Base-by-base conservation (phyloP, 2,888 invertebrate species). In the Cremastinae sp. region DNA sequence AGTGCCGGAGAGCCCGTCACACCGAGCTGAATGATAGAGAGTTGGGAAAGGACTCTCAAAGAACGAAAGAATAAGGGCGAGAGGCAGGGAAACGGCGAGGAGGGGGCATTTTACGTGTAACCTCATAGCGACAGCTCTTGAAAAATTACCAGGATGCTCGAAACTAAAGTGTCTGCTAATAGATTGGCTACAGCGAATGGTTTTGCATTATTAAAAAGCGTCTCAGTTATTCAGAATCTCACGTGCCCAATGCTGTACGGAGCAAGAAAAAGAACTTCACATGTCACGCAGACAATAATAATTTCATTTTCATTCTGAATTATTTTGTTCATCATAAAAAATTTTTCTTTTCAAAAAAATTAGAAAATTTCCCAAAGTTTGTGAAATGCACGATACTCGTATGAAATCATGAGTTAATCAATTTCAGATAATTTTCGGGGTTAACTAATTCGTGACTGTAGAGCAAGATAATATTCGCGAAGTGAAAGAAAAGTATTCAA, bases 91-190 rank as follows among this genome's bases (percentile, higher is more conserved):
- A 35, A 61, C 35, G 10, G 59, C 16, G 35, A 56, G 45, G 45
- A 53, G 62, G 72, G 72, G 64, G 75, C 72, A 59, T 78, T 78
- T 78, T 78, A 78, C 78, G 78, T 78, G 80, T 83, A 81, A 82
- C 82, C 82, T 81, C 83, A 80, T 80, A 81, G 81, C 79, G 83
- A 83, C 83, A 82, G 82, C 79, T 61, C 77, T 74, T 83, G 83
- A 83, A 82, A 83, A 83, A 83, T 83, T 81, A 81, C 81, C 72
- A 43, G 66, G 77, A 83, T 82, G 79, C 79, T 82, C 78, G 80
- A 35, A 81, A 81, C 80, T 83, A 82, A 83, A 83, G 81, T 82
- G 83, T 81, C 81, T 80, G 83, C 81, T 83, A 83, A 83, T 83
- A 82, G 79, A 82, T 82, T 78, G 78, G 79, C 74, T 71, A 77